Percentiles rank a stretch among this genome's conserved stretches.
phyloP scores from a whole-genome alignment of 2,888 invertebrate species.

The Dugesia japonica region DNA sequence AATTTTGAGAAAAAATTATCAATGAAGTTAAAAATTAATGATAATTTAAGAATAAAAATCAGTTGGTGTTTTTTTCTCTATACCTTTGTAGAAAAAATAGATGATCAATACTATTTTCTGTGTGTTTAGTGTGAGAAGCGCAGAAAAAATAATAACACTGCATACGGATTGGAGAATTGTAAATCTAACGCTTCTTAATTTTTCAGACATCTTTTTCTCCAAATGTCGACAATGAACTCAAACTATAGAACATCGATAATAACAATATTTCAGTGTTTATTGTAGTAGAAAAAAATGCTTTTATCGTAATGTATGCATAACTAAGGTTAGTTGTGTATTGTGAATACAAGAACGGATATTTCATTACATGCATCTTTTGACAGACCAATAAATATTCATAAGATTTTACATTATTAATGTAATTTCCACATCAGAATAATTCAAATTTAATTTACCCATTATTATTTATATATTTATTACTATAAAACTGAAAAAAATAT shows the following conservation, averaged over 20 bases:
- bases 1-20: not conserved
- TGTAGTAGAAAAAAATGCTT: too few relatives aligned
- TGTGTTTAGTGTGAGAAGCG: not conserved
- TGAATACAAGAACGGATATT: too few relatives aligned
- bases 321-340: too few relatives aligned
- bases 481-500: too few relatives aligned
- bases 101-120: conserved; percentile 8
- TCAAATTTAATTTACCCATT: too few relatives aligned
- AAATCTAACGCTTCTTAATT: not conserved
- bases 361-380: too few relatives aligned
- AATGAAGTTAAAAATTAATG: not conserved
- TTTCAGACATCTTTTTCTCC: not conserved
- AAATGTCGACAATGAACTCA: not conserved
- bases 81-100: not conserved
- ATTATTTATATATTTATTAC: too few relatives aligned
- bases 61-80: too few relatives aligned
- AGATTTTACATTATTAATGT: too few relatives aligned
- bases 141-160: not conserved
- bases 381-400: too few relatives aligned
- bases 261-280: not conserved
- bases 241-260: not conserved
- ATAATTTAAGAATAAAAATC: not conserved
- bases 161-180: not conserved
- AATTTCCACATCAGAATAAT: too few relatives aligned
- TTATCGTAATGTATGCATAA: too few relatives aligned